These are phyloP conservation scores for Synanthedon formicaeformis DNA, from an alignment of 2,888 invertebrate genomes.

Conservation along the genomic window DNA sequence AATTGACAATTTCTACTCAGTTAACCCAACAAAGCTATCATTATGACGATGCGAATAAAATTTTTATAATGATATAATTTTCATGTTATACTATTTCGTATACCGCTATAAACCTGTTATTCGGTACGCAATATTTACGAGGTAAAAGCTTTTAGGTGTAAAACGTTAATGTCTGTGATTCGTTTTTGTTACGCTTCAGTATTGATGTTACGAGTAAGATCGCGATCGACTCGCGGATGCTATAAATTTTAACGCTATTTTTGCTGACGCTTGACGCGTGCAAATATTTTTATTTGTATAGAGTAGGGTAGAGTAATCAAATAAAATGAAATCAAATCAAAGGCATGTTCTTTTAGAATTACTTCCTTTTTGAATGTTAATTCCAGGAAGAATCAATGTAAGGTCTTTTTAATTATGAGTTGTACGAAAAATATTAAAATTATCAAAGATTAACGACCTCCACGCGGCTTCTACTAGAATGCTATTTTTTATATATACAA, in stretches of 20 bases:
- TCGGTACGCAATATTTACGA: conserved; percentile 39
- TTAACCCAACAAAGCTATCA: conserved; percentile 1
- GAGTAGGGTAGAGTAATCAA: too few species aligned
- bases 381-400: too few species aligned
- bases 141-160: conserved; percentile 59
- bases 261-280: neutral
- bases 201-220: conserved; percentile 20
- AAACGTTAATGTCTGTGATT: conserved; percentile 44
- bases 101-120: conserved; percentile 21
- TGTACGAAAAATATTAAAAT: too few species aligned
- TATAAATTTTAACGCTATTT: conserved; percentile 19
- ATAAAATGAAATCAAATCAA: too few species aligned
- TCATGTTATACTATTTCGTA: conserved; percentile 1
- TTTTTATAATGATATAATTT: conserved; percentile 18
- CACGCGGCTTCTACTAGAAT: too few species aligned
- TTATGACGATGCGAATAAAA: conserved; percentile 6
- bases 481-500: too few species aligned
- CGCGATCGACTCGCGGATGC: conserved; percentile 19
- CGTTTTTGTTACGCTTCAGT: conserved; percentile 32
- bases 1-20: neutral
- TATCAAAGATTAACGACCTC: too few species aligned
- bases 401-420: too few species aligned
- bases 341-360: too few species aligned
- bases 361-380: too few species aligned
- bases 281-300: neutral